These are phyloP conservation scores for Papilio gigon DNA, from an alignment of 2,888 invertebrate species.

Conservation along the genomic window DNA sequence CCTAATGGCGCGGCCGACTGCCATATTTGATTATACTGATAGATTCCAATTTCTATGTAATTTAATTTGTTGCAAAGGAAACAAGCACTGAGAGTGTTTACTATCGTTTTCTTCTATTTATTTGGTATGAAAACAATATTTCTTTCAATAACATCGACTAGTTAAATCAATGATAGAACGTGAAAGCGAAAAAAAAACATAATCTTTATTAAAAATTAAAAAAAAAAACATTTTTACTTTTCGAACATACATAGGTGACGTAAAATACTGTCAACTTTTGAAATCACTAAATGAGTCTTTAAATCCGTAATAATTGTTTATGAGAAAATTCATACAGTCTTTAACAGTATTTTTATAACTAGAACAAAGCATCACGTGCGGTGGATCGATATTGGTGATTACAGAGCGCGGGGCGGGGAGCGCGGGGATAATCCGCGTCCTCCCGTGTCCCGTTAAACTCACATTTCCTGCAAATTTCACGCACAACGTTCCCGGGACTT, in stretches of 20 bases:
- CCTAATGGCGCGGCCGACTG: constrained; percentile 14
- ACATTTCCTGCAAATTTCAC: constrained; percentile 35
- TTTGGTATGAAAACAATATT: background rate
- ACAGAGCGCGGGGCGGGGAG: background rate
- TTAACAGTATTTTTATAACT: constrained; percentile 4
- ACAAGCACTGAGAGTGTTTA: background rate
- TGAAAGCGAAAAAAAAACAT: too few species aligned
- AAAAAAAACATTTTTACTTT: too few species aligned
- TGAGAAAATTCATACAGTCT: background rate
- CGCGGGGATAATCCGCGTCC: constrained; percentile 29
- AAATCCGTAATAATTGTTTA: too few species aligned
- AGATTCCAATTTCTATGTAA: constrained; percentile 30
- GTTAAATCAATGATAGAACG: too few species aligned
- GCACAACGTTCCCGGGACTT: constrained; percentile 22
- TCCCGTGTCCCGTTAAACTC: constrained; percentile 35
- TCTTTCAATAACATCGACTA: too few species aligned
- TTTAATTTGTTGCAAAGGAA: constrained; percentile 13
- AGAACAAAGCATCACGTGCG: constrained; percentile 20
- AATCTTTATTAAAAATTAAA: too few species aligned
- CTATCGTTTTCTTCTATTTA: background rate
- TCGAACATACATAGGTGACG: too few species aligned
- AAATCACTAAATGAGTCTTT: too few species aligned
- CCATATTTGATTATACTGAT: constrained; percentile 15
- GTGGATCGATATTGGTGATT: constrained; percentile 28
- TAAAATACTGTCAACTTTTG: too few species aligned